Percentiles rank a stretch among this genome's conserved stretches.
These are phyloP conservation scores for Rhagologus leucostigma DNA, from an alignment of 2,113 vertebrate species.

Conservation along the genomic window DNA sequence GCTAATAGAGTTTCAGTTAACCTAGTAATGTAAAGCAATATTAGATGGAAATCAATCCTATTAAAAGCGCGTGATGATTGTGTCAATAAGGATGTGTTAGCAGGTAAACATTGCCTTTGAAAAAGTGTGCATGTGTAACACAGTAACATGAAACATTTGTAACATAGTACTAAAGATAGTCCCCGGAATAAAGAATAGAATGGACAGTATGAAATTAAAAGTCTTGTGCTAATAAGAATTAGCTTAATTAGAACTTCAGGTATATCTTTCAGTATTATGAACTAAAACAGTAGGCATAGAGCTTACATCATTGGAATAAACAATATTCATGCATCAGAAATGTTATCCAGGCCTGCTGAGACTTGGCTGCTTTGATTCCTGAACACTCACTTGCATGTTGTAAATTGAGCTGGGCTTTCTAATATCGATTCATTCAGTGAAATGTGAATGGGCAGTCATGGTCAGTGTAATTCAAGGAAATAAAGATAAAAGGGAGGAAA, in stretches of 20 bases:
- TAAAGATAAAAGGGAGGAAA: background rate
- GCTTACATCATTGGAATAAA: background rate
- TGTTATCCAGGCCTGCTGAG: background rate
- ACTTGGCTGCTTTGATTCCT: background rate
- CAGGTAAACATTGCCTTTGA: background rate
- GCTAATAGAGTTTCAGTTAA: background rate
- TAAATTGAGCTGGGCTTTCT: background rate
- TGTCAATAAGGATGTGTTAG: background rate
- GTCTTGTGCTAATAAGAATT: slow-evolving; percentile 12
- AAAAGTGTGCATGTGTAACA: background rate
- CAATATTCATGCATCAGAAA: background rate
- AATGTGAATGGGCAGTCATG: background rate
- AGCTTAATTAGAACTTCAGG: background rate
- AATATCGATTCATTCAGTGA: background rate
- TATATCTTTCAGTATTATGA: background rate
- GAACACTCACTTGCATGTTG: background rate
- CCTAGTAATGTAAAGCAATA: background rate
- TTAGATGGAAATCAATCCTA: background rate
- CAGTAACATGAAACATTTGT: background rate
- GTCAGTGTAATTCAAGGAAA: background rate
- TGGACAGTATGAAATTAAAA: background rate
- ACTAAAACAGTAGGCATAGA: background rate
- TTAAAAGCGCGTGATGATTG: background rate
- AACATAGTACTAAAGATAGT: background rate
- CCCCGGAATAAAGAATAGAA: background rate